These are phyloP conservation scores for Phenganax stokvisi DNA, from an alignment of 92 coral and sea anemone species.

Conservation along the genomic window DNA sequence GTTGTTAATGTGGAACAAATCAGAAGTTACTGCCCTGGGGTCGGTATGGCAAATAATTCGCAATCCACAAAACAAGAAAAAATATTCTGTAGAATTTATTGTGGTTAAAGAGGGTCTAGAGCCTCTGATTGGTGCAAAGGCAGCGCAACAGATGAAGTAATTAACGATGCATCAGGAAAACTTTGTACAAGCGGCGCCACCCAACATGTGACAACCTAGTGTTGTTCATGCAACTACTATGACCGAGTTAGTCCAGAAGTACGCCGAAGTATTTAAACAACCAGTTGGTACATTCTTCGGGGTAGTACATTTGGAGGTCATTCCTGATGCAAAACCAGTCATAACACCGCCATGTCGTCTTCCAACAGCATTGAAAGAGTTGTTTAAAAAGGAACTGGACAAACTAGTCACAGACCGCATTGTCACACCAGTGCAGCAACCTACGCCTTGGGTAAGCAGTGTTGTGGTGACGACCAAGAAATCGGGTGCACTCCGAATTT, in stretches of 20 bases:
- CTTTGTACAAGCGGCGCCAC: slow-evolving; percentile 9
- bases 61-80: slow-evolving; percentile 39
- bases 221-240: slow-evolving; percentile 26
- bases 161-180: slow-evolving; percentile 34
- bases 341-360: slow-evolving; percentile 44
- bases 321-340: slow-evolving; percentile 34
- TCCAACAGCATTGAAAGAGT: slow-evolving; percentile 50
- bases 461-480: slow-evolving; percentile 45
- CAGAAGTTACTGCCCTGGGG: slow-evolving; percentile 50
- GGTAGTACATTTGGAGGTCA: slow-evolving; percentile 30
- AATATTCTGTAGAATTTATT: slow-evolving; percentile 40
- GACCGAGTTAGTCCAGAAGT: slow-evolving; percentile 30
- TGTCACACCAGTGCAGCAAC: slow-evolving; percentile 39
- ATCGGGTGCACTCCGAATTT: slow-evolving; percentile 51
- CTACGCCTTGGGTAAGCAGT: slow-evolving; percentile 58
- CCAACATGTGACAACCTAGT: not conserved
- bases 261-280: slow-evolving; percentile 41
- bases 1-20: slow-evolving; percentile 53
- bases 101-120: slow-evolving; percentile 17
- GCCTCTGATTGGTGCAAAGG: slow-evolving; percentile 40
- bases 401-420: slow-evolving; percentile 23
- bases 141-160: slow-evolving; percentile 44
- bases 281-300: slow-evolving; percentile 48
- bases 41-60: slow-evolving; percentile 37
- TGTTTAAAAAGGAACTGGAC: slow-evolving; percentile 42